A percentile compares a stretch with the other conserved stretches of the same genome.
Evolutionary conservation across 2,797 vertebrate species (phyloP).

Genomic region (Pipistrellus nathusii): DNA sequence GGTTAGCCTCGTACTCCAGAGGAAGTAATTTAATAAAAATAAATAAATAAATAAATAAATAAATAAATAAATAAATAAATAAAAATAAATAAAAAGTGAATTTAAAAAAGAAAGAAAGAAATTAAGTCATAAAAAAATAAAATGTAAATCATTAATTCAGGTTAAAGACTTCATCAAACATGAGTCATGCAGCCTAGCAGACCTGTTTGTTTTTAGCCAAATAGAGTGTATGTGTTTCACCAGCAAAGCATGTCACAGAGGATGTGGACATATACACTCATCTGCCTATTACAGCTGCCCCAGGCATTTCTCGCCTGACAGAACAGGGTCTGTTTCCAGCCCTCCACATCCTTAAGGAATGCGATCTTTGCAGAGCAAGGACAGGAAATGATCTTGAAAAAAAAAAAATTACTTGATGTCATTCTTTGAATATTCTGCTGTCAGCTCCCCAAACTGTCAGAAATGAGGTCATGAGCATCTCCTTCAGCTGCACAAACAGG

Average conservation of each 20-base stretch:
- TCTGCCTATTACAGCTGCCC: conserved; percentile 53
- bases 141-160: conserved; percentile 47
- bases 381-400: conserved; percentile 77
- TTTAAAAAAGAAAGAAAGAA: too few relatives aligned
- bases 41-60: too few relatives aligned
- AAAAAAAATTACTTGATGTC: conserved; percentile 67
- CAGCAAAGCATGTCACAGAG: conserved; percentile 16
- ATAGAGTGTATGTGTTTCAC: conserved; percentile 16
- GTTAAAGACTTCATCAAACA: neutral
- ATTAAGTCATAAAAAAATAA: neutral
- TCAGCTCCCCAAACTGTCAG: conserved; percentile 58
- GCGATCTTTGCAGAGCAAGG: conserved; percentile 61
- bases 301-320: neutral
- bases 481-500: conserved; percentile 66
- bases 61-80: too few relatives aligned
- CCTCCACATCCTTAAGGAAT: conserved; percentile 35
- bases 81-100: too few relatives aligned
- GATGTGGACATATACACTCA: neutral
- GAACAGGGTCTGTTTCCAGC: conserved; percentile 36
- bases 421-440: conserved; percentile 68
- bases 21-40: too few relatives aligned
- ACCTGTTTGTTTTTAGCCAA: conserved; percentile 61
- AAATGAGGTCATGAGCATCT: conserved; percentile 55
- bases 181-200: conserved; percentile 56
- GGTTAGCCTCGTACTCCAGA: neutral